Percentiles rank a stretch among this genome's conserved stretches.
phyloP scores from a whole-genome alignment of 2,888 invertebrate genomes.

The Nebria salina region DNA sequence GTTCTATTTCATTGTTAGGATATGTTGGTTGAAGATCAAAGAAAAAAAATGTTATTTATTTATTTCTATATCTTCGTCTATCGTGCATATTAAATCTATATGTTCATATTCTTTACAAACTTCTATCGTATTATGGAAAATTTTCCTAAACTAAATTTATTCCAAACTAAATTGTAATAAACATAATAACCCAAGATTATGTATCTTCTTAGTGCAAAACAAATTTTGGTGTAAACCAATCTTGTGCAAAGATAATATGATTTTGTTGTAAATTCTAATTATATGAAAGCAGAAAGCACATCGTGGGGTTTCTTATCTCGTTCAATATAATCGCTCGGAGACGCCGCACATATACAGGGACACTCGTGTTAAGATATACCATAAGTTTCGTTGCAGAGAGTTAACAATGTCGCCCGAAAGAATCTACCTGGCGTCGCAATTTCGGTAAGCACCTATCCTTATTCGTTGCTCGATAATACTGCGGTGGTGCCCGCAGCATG shows the following conservation, averaged over 20 bases:
- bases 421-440: slow-evolving; percentile 4
- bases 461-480: background rate
- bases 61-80: background rate
- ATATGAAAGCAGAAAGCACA: background rate
- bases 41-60: background rate
- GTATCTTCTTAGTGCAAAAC: too few species aligned
- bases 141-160: background rate
- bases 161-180: background rate
- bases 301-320: background rate
- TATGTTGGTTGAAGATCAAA: background rate
- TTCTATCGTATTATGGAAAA: background rate
- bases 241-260: background rate
- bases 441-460: slow-evolving; percentile 13
- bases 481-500: slow-evolving; percentile 2
- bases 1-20: background rate
- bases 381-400: background rate
- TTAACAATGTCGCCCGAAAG: background rate
- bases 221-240: background rate
- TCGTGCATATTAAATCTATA: background rate
- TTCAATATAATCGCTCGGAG: background rate
- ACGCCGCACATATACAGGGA: background rate
- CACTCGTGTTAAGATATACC: background rate
- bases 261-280: background rate
- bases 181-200: background rate
- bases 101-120: background rate